A percentile compares a stretch with the other conserved stretches of the same genome.
phyloP scores from a whole-genome alignment of 1,140 invertebrate species.

The Venturia canescens region DNA sequence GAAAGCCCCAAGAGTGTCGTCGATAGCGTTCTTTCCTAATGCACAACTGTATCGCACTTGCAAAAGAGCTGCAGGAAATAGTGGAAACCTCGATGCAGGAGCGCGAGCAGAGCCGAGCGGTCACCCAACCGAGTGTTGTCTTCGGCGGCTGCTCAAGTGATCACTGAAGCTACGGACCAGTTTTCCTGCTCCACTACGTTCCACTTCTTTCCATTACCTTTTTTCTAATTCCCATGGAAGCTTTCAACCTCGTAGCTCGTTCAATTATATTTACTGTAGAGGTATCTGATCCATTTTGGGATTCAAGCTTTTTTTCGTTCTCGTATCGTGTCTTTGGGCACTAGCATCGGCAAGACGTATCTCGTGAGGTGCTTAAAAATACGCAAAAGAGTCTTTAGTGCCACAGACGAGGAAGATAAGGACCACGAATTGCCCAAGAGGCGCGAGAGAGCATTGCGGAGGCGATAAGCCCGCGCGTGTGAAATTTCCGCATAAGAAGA shows the following conservation, averaged over 20 bases:
- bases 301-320: constrained; percentile 7
- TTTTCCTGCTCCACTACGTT: constrained; percentile 28
- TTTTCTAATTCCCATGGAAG: neutral
- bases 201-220: neutral
- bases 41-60: no score
- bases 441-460: neutral
- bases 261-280: neutral
- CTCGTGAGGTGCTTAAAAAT: neutral
- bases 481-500: neutral
- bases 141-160: no score
- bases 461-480: neutral
- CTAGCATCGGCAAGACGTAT: neutral
- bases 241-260: neutral
- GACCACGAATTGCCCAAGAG: constrained; percentile 29
- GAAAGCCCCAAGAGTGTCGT: no score
- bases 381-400: constrained; percentile 35
- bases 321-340: constrained; percentile 32
- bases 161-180: no score
- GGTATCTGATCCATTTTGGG: neutral
- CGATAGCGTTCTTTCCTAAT: no score
- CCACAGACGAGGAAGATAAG: constrained; percentile 29
- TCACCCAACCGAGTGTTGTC: neutral
- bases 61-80: no score
- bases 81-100: no score
- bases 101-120: no score